Conservation (phyloP, 1,140 invertebrate genomes). For the Ptiloglossa arizonensis region DNA sequence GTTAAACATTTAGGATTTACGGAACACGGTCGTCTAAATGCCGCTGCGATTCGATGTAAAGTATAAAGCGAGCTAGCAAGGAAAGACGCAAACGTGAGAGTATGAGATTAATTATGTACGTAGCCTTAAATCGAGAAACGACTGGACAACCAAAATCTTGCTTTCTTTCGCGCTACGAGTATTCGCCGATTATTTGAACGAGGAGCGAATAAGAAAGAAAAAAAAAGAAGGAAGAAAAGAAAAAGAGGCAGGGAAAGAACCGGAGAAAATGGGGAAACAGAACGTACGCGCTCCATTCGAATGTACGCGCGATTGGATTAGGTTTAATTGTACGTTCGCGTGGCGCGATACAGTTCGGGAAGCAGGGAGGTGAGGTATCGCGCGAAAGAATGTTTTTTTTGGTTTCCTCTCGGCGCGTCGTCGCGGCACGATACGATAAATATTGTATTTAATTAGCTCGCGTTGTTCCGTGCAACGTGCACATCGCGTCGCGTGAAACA, state of each 20-base stretch:
- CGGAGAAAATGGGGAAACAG: no score
- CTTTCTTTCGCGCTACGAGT: conserved; percentile 56
- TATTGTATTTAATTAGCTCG: no score
- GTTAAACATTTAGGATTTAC: conserved; percentile 48
- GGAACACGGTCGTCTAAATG: conserved; percentile 34
- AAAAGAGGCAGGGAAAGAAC: no score
- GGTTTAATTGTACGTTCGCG: conserved; percentile 13
- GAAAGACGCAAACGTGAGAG: conserved; percentile 60
- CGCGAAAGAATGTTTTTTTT: neutral
- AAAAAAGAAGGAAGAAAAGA: neutral
- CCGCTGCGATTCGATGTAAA: conserved; percentile 44
- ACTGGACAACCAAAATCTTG: conserved; percentile 45
- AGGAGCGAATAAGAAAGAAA: neutral
- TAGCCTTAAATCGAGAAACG: conserved; percentile 54
- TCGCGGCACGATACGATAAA: no score
- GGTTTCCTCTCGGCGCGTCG: neutral
- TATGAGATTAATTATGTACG: conserved; percentile 42
- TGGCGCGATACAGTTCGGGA: conserved; percentile 10
- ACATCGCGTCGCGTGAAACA: no score
- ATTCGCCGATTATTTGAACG: conserved; percentile 8
- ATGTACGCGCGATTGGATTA: conserved; percentile 14
- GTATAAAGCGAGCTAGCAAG: conserved; percentile 39
- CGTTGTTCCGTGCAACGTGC: neutral
- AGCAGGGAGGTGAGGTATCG: conserved; percentile 30
- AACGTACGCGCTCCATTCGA: conserved; percentile 8